phyloP scores from a whole-genome alignment of 2,888 invertebrate species.

The Erebia aethiops region DNA sequence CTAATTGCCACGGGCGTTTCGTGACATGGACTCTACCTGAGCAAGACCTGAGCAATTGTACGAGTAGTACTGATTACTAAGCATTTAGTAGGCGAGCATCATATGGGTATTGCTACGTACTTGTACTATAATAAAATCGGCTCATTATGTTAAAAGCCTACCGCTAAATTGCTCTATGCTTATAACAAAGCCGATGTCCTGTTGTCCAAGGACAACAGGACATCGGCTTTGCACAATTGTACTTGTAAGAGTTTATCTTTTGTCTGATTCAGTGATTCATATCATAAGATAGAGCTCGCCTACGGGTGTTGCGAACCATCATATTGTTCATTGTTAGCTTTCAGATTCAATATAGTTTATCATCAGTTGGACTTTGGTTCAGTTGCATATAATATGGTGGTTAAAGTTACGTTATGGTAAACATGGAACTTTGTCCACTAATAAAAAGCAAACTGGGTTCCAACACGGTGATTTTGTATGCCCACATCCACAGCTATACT shows the following conservation, averaged over 20 bases:
- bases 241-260: slow-evolving; percentile 23
- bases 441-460: no score
- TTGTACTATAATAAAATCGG: slow-evolving; percentile 8
- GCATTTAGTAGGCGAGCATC: not conserved
- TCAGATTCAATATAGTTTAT: not conserved
- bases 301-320: slow-evolving; percentile 1
- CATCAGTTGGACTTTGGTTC: not conserved
- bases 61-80: not conserved
- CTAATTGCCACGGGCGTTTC: no score
- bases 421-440: no score
- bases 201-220: slow-evolving; percentile 31
- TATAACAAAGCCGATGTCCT: slow-evolving; percentile 14
- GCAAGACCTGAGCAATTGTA: no score
- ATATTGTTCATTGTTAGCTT: not conserved
- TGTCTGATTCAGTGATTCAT: slow-evolving; percentile 24
- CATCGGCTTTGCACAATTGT: slow-evolving; percentile 29
- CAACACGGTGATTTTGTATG: no score
- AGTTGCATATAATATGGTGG: no score
- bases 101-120: not conserved
- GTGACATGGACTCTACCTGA: no score
- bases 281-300: slow-evolving; percentile 22
- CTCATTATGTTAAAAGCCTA: not conserved
- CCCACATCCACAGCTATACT: no score
- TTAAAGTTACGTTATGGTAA: no score
- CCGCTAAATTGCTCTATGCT: slow-evolving; percentile 13